Base-by-base conservation (phyloP, 2,113 vertebrate species). In the Progne subis region DNA sequence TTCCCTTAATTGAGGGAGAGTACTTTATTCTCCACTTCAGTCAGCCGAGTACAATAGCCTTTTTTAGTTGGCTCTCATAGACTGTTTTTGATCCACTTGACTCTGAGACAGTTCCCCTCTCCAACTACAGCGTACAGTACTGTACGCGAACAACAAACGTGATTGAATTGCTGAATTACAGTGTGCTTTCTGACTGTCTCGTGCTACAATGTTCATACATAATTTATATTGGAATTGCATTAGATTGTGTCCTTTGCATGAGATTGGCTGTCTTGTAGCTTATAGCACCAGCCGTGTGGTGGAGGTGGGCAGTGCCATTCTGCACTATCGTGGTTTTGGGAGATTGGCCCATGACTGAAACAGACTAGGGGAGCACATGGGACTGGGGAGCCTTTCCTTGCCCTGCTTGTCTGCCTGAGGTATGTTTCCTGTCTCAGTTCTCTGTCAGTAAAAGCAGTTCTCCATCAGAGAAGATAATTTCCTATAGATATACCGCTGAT, bases 1-100 rank as follows among this genome's bases (percentile, higher is more conserved):
- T 98, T 97, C 93, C 71, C 96, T 97, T 98, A 98, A 98, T 98
- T 98, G 97, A 95, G 94, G 91, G 91, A 97, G 94, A 97, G 74
- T 95, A 95, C 98, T 98, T 97, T 94, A 97, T 95, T 92, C 91
- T 85, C 97, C 96, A 97, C 98, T 98, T 98, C 92, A 98, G 96
- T 79, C 90, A 91, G 75, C 95, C 91, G 93, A 95, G 88, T 88
- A 96, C 85, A 96, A 88, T 86, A 76, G 65, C 91, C 71, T 82
- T 96, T 93, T 92, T 87, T 94, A 56, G 52, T 61, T 93, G 91
- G 84, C 81, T 90, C 89, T 95, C 78, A 43, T 39, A 88, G 92
- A 55, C 90, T 90, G 65, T 75, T 96, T 96, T 86, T 92, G 93
- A 94, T 97, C 92, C 95, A 95, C 98, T 98, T 98, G 97, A 97